Base-by-base conservation (phyloP, 2,113 vertebrate genomes). In the Peromyscus californicus region DNA sequence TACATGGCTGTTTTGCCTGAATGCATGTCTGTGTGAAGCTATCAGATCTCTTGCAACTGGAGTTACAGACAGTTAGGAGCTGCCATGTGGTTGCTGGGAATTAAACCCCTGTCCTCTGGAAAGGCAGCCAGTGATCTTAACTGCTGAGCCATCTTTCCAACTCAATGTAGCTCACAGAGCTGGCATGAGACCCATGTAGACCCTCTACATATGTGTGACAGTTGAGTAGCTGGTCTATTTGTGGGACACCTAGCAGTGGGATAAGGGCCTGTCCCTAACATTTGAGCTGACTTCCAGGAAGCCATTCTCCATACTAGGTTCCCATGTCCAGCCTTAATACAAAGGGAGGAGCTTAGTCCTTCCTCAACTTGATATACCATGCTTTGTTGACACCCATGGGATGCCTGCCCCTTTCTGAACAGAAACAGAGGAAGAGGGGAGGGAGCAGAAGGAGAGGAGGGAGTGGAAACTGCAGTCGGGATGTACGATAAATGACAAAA, bases 361-460 rank as follows among this genome's bases (percentile, higher is more conserved):
- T 21, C 19, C 70, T 22, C 3, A 39, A 74, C n/a, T 74, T 74
- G 70, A 74, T 39, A 22, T 29, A 10, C 9, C 26, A 29, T 29
- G 10, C 19, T 74, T 39, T 74, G 36, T 39, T 39, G 36, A 74
- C 19, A 74, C n/a, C 70, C 70, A 74, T 74, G 19, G n/a, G 3
- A 74, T 17, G 70, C 9, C 7, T 74, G 8, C 8, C 7, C 26
- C 8, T 22, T 39, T 39, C 9, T 22, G n/a, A 74, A 74, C n/a
- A 74, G n/a, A 74, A 74, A 74, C n/a, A 39, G 21, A 39, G 26
- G 10, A 74, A 17, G 19, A 39, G n/a, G 8, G 3, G 19, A 1
- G 8, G 8, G 7, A n/a, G 31, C 2, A n/a, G 33, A 16, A 19
- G 69, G 7, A 8, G 29, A 67, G 2, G 6, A 17, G 7, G 16